Evolutionary conservation across 2,797 vertebrate species (phyloP).

Genomic region (Mus minutoides): DNA sequence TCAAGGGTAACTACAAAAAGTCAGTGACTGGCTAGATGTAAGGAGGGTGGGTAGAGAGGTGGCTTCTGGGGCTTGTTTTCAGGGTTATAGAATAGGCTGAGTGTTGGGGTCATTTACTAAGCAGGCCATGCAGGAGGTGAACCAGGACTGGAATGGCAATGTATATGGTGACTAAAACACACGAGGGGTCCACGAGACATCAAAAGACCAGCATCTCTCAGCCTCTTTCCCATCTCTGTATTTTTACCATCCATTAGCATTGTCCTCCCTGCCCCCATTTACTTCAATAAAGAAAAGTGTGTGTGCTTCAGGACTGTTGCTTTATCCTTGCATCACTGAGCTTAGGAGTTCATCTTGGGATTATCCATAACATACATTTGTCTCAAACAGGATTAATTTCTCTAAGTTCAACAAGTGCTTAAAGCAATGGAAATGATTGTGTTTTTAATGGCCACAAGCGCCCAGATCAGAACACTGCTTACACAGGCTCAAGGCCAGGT

Average conservation of each 20-base stretch:
- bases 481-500: constrained; percentile 19
- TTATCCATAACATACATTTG: neutral
- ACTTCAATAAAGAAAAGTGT: neutral
- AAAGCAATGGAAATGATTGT: constrained; percentile 1
- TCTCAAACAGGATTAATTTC: constrained; percentile 42
- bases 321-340: neutral
- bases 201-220: neutral
- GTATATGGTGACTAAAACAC: neutral
- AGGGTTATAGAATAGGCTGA: neutral
- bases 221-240: neutral
- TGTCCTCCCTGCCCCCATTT: neutral
- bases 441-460: constrained; percentile 9
- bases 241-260: neutral
- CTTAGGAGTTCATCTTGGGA: neutral
- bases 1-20: neutral
- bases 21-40: neutral
- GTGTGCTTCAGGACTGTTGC: neutral
- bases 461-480: constrained; percentile 2
- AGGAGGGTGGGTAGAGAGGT: neutral
- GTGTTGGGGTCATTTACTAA: neutral
- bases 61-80: neutral
- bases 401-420: neutral
- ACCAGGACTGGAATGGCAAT: neutral
- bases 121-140: neutral
- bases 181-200: neutral